Evolutionary conservation across 2,888 invertebrate genomes (phyloP), one percentile per base, ranked within the genome.

Genomic region (Sphaerophoria rueppellii): DNA sequence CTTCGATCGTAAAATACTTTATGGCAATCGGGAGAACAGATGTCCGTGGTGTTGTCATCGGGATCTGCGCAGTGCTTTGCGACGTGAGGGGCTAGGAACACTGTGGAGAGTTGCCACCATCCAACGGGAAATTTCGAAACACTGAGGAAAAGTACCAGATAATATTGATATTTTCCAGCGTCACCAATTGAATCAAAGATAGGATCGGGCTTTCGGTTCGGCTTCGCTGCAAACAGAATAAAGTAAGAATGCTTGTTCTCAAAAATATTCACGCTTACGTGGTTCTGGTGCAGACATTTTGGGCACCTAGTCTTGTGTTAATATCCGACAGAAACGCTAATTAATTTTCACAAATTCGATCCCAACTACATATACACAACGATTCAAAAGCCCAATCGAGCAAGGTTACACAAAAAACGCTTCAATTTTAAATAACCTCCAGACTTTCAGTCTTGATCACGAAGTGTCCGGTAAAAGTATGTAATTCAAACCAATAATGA

Each of bases 51-150:
- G 7, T 86, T 85, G 14, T 57, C n/a, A n/a, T n/a, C 40, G 24
- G 80, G 80, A 37, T 89, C 88, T 0, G 87, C 89, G 88, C 95
- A 95, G 37, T 93, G 93, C 88, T 93, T 94, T 65, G 93, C 91
- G 87, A 93, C 93, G 0, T 94, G 94, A 6, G 95, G 95, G 12
- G 95, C 95, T 87, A 95, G 93, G 89, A 96, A 95, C 82, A 96
- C 94, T 76, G 95, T 95, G 87, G 95, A 95, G 90, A 95, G 93
- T 89, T 95, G 95, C 89, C 95, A 95, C 95, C 95, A 96, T 4
- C 95, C 95, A 4, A 95, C 94, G 0, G 95, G 95, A 89, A 96
- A 95, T 91, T 95, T 95, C 60, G 95, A 94, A 6, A 95, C 91
- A 86, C 95, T 94, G 57, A 95, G 93, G 0, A 94, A 93, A 54